Base-by-base conservation (phyloP, 2,888 invertebrate genomes). In the Nebria salina region DNA sequence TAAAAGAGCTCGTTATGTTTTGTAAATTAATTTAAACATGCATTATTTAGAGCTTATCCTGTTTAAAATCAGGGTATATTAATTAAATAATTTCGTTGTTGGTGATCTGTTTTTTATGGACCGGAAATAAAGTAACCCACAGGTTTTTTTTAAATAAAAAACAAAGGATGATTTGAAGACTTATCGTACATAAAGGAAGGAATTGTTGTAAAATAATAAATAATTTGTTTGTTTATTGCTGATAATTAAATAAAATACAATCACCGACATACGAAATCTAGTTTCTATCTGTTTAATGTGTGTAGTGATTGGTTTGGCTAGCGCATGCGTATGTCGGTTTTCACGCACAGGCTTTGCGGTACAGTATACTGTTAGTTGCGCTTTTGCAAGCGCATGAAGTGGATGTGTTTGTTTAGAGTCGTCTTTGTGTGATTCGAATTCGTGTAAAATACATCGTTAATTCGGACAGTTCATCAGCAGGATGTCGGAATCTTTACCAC, bases 401-500 rank as follows among this genome's bases (percentile, higher is more conserved):
- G 84, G 87, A 86, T 85, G 87, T 84, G 83, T 83, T 84, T 91
- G 91, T 90, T 90, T 54, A 13, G 90, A 89, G 90, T 90, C 90
- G 65, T 68, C 43, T 81, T 83, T 83, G 84, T 83, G 84, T 76
- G 74, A 65, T 34, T 15, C 26, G 43, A 65, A 34, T 72, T 72
- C 80, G 73, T 81, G 70, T 34, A 75, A 86, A 86, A 86, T 86
- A 74, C 54, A 85, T 86, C 86, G 84, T 76, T 70, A 72, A 72
- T 76, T 79, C 26, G n/a, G 54, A 77, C 75, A 65, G 72, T 68
- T 77, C 90, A 88, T 85, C 87, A 54, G 85, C 89, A 90, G 90
- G 89, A 91, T 91, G 91, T 91, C 91, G 89, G 91, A 91, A 90
- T 91, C 90, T 89, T 90, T 91, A 90, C 90, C 91, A 87, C 90